Conservation (phyloP, 2,797 vertebrate genomes). For the Sebastes paucispinis region DNA sequence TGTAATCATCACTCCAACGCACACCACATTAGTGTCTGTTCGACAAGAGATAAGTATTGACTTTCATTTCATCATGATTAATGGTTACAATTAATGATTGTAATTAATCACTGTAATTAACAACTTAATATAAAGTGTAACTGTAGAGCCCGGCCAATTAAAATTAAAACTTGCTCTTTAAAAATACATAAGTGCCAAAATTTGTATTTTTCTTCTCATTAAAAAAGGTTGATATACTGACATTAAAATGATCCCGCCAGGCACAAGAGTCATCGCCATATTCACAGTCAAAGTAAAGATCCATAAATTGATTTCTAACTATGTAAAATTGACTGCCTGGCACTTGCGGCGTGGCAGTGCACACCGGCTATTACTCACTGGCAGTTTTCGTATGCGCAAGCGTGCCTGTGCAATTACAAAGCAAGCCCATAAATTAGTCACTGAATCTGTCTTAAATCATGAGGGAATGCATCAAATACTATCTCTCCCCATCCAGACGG, state of each 20-base stretch:
- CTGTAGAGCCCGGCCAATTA: conserved; percentile 36
- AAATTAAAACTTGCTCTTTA: conserved; percentile 35
- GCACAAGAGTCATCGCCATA: conserved; percentile 25
- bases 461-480: conserved; percentile 61
- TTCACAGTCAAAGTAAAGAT: conserved; percentile 53
- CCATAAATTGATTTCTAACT: conserved; percentile 66
- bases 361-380: conserved; percentile 58
- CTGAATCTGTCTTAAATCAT: conserved; percentile 71
- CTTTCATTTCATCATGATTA: conserved; percentile 51
- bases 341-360: conserved; percentile 28
- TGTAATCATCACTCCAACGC: conserved; percentile 9
- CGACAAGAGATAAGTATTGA: conserved; percentile 30
- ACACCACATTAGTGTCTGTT: conserved; percentile 18
- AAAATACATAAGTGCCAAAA: conserved; percentile 47
- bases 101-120: conserved; percentile 61
- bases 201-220: conserved; percentile 50
- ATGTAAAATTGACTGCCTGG: conserved; percentile 63
- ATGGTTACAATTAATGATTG: conserved; percentile 44
- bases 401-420: conserved; percentile 67
- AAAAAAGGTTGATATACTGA: conserved; percentile 35
- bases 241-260: conserved; percentile 31
- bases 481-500: conserved; percentile 37
- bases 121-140: conserved; percentile 40
- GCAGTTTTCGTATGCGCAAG: conserved; percentile 52
- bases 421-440: conserved; percentile 67